Conservation (phyloP, 2,113 vertebrate genomes). For the Notarius quadriscutis region DNA sequence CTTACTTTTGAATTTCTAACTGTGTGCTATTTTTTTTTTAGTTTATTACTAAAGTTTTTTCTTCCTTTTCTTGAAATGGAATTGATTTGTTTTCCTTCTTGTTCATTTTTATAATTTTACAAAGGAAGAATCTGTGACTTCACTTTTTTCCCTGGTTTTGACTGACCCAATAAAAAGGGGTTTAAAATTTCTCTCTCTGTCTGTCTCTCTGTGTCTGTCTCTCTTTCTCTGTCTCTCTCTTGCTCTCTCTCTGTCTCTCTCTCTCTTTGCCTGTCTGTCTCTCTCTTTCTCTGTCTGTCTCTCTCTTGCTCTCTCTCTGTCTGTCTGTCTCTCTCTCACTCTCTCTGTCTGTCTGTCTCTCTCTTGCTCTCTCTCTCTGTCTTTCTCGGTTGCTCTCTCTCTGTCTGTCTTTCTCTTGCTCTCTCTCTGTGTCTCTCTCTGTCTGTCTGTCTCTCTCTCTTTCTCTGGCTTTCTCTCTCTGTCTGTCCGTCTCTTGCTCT, state of each 20-base stretch:
- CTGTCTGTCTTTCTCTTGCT: no score
- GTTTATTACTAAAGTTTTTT: background rate
- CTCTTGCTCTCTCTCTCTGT: conserved; percentile 41
- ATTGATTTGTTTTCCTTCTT: background rate
- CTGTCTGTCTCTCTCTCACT: no score
- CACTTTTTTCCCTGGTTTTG: background rate
- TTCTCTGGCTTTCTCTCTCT: no score
- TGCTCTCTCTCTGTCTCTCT: background rate
- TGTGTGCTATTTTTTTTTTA: background rate
- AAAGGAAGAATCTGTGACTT: background rate
- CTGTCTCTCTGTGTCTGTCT: no score
- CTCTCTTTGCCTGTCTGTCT: conserved; percentile 39
- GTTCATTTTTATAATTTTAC: background rate
- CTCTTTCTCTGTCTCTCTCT: no score
- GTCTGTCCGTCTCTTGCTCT: no score
- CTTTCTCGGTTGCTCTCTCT: no score
- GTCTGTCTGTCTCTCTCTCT: conserved; percentile 77
- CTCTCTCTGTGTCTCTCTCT: background rate
- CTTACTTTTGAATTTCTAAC: background rate
- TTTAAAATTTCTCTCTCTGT: background rate
- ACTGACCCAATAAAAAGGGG: background rate
- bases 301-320: no score
- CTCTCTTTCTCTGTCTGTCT: no score
- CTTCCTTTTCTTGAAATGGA: background rate
- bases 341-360: background rate